Conservation (phyloP, 1,140 invertebrate genomes). For the Drosophila pruinosa region DNA sequence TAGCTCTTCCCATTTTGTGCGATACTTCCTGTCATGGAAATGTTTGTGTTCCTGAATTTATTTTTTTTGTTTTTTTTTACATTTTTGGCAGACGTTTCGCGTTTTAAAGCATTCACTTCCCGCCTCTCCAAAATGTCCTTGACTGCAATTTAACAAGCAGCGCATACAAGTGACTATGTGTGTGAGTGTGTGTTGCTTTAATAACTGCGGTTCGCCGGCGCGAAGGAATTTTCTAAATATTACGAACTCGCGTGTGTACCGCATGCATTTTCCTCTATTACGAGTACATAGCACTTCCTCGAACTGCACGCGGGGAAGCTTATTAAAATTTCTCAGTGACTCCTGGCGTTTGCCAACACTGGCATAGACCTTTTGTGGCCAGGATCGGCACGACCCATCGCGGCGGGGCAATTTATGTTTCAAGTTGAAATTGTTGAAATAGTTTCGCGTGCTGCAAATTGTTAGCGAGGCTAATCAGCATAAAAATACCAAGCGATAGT, state of each 20-base stretch:
- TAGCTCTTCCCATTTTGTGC: conserved; percentile 31
- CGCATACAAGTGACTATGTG: conserved; percentile 2
- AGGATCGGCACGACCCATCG: background rate
- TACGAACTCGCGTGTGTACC: conserved; percentile 60
- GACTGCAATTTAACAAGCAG: conserved; percentile 53
- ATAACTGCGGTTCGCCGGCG: conserved; percentile 31
- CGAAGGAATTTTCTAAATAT: conserved; percentile 52
- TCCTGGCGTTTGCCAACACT: conserved; percentile 33
- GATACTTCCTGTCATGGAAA: conserved; percentile 33
- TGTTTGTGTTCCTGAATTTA: conserved; percentile 15
- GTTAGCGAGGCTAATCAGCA: conserved; percentile 77
- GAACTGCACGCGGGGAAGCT: conserved; percentile 36
- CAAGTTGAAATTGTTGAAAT: conserved; percentile 72
- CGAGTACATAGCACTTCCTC: conserved; percentile 36
- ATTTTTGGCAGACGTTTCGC: conserved; percentile 24
- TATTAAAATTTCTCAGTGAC: conserved; percentile 63
- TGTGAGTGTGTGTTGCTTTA: conserved; percentile 21
- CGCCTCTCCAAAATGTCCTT: conserved; percentile 55
- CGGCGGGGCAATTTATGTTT: conserved; percentile 64
- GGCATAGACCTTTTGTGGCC: conserved; percentile 10
- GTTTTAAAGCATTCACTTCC: conserved; percentile 50
- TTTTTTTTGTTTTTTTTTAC: conserved; percentile 2
- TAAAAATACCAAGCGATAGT: conserved; percentile 58
- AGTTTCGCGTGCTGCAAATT: conserved; percentile 77
- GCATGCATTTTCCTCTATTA: conserved; percentile 66